phyloP scores from a whole-genome alignment of 2,113 vertebrate species.

The Amphilophus citrinellus region DNA sequence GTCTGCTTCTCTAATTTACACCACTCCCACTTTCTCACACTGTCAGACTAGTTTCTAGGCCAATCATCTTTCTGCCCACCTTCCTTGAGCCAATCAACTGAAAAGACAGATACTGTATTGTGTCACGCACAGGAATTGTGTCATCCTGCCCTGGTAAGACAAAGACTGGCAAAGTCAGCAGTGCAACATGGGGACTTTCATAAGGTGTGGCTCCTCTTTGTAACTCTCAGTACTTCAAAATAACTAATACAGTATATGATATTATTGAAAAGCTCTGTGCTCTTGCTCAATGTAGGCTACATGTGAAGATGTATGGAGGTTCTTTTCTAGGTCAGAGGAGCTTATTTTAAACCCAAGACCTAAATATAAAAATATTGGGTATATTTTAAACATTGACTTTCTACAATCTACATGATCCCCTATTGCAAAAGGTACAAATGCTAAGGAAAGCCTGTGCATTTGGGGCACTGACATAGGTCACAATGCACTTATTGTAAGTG shows the following conservation, averaged over 20 bases:
- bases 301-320: conserved; percentile 19
- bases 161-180: background rate
- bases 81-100: no score
- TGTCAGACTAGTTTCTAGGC: no score
- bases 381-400: no score
- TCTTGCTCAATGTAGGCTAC: background rate
- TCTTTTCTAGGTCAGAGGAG: conserved; percentile 71
- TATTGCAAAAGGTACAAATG: background rate
- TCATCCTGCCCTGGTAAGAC: background rate
- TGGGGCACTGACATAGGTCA: conserved; percentile 68
- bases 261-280: conserved; percentile 10
- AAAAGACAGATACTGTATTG: background rate
- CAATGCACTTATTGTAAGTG: background rate
- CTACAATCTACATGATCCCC: no score
- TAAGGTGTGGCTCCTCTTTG: background rate
- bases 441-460: conserved; percentile 26
- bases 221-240: background rate
- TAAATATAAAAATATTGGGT: background rate
- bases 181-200: background rate
- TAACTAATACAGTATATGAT: background rate
- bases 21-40: no score
- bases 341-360: background rate
- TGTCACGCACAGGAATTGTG: background rate
- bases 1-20: no score
- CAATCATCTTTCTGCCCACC: no score